Evolutionary conservation across 2,113 vertebrate species (phyloP).

Genomic region (Oryzias melastigma): DNA sequence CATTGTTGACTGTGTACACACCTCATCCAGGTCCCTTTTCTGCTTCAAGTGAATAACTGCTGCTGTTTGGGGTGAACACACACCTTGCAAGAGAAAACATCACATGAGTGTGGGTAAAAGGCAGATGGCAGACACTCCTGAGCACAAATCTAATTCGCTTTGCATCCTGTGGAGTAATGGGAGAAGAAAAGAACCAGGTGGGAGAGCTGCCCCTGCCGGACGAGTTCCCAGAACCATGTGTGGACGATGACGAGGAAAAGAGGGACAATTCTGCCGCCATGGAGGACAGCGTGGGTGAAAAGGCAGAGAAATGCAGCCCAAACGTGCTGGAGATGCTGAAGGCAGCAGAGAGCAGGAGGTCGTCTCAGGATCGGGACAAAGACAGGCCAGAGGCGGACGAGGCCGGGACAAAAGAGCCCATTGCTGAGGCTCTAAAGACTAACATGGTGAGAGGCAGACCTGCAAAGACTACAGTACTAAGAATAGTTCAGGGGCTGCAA

Average conservation of each 20-base stretch:
- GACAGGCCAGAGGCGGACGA: conserved; percentile 3
- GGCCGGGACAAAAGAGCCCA: not conserved
- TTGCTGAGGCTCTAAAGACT: conserved; percentile 52
- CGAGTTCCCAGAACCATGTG: conserved; percentile 16
- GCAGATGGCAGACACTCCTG: conserved; percentile 15
- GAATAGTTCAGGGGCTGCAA: not conserved
- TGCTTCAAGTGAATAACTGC: conserved; percentile 17
- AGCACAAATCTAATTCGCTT: conserved; percentile 11
- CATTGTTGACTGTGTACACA: conserved; percentile 45
- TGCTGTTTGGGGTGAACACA: conserved; percentile 61
- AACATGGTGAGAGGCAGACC: conserved; percentile 57
- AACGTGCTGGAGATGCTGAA: conserved; percentile 69
- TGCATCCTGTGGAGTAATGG: conserved; percentile 23
- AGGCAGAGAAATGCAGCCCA: conserved; percentile 23
- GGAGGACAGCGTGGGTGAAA: conserved; percentile 4
- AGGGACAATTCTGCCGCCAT: not conserved
- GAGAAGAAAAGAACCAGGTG: conserved; percentile 24
- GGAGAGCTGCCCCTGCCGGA: conserved; percentile 6
- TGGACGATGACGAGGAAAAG: not conserved
- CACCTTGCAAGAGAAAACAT: conserved; percentile 19
- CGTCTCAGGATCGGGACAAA: conserved; percentile 13
- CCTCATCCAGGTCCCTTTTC: conserved; percentile 17
- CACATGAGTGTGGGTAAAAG: conserved; percentile 24
- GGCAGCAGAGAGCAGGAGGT: conserved; percentile 48
- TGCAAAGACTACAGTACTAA: not conserved